Conservation (phyloP, 2,888 invertebrate species). For the Ochropacha duplaris region DNA sequence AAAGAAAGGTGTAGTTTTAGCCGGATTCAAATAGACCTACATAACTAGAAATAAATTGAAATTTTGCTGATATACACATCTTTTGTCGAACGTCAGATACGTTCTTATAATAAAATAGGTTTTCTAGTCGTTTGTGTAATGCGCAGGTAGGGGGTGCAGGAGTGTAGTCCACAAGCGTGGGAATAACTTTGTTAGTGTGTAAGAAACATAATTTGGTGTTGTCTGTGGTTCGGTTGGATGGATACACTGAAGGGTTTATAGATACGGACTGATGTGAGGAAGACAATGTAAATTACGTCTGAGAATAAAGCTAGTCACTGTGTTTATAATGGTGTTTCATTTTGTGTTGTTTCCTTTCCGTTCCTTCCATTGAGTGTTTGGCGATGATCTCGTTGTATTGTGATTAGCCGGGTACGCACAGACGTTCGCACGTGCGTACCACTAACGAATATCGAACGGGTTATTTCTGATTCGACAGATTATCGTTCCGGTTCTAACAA, state of each 20-base stretch:
- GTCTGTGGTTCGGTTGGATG: slow-evolving; percentile 42
- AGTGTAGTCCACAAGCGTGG: slow-evolving; percentile 41
- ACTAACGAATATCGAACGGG: too few species aligned
- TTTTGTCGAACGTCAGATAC: too few species aligned
- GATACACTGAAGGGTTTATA: slow-evolving; percentile 40
- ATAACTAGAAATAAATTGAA: too few species aligned
- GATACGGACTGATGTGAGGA: slow-evolving; percentile 33
- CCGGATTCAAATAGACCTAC: too few species aligned
- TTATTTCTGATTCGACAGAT: too few species aligned
- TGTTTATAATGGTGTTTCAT: slow-evolving; percentile 67
- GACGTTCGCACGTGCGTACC: too few species aligned
- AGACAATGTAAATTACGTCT: slow-evolving; percentile 56
- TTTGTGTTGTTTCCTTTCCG: slow-evolving; percentile 14
- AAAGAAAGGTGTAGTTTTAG: too few species aligned
- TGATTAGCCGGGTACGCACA: too few species aligned
- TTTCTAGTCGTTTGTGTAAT: not conserved
- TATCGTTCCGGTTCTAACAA: too few species aligned
- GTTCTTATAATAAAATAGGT: too few species aligned
- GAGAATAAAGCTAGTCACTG: slow-evolving; percentile 80
- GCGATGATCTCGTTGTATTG: not conserved
- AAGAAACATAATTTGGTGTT: slow-evolving; percentile 54
- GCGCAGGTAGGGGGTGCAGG: too few species aligned
- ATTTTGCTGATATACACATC: too few species aligned
- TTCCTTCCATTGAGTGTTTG: not conserved
- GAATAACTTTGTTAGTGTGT: slow-evolving; percentile 39